phyloP scores from a whole-genome alignment of 2,113 vertebrate genomes.

The Mobula birostris region DNA sequence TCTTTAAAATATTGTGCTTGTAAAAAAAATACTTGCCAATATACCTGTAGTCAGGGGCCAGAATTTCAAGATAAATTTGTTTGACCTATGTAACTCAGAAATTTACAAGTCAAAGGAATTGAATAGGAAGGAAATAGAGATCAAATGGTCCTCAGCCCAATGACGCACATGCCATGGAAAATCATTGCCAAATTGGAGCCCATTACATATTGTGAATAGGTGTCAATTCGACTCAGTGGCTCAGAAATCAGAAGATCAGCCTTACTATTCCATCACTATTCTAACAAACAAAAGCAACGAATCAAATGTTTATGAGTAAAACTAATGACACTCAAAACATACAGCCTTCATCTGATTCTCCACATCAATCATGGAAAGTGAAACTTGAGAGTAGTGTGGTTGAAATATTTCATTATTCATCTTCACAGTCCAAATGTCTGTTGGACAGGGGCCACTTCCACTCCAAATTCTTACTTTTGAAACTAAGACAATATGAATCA shows the following conservation, averaged over 20 bases:
- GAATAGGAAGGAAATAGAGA: neutral
- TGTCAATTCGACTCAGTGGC: no score
- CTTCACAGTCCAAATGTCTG: neutral
- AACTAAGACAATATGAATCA: neutral
- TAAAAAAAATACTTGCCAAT: neutral
- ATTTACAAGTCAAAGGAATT: neutral
- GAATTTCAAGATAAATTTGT: neutral
- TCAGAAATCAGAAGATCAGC: no score
- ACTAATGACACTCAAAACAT: neutral
- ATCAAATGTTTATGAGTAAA: no score
- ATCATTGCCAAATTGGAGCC: neutral
- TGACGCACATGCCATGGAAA: neutral
- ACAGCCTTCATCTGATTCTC: neutral
- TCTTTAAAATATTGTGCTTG: neutral
- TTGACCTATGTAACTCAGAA: conserved; percentile 28
- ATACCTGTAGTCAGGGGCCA: no score
- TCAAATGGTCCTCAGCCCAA: neutral
- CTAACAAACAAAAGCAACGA: no score
- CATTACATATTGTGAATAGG: neutral
- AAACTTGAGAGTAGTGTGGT: neutral
- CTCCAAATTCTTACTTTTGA: neutral
- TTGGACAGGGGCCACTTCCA: neutral
- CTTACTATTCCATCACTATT: no score
- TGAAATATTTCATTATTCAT: neutral
- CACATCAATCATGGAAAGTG: neutral